phyloP scores from a whole-genome alignment of 2,888 invertebrate genomes.

The Cephus rjabovi region DNA sequence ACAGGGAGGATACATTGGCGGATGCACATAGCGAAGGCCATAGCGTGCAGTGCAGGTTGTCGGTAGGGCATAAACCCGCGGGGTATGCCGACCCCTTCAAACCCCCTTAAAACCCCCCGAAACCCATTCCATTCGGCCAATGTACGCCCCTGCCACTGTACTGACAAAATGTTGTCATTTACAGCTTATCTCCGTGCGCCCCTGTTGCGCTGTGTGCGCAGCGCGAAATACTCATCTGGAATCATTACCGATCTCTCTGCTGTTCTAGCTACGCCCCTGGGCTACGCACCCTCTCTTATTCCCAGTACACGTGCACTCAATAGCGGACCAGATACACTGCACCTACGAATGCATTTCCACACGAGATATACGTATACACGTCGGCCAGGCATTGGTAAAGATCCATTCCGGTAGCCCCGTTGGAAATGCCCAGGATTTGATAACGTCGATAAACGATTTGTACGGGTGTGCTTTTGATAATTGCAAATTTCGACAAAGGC shows the following conservation, averaged over 20 bases:
- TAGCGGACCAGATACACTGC: background rate
- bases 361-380: background rate
- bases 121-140: background rate
- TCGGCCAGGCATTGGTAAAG: background rate
- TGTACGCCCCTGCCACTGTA: background rate
- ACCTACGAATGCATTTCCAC: background rate
- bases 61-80: constrained; percentile 25
- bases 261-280: background rate
- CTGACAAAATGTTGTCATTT: background rate
- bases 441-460: background rate
- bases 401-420: background rate
- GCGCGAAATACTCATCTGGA: constrained; percentile 24
- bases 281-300: background rate
- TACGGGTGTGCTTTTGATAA: background rate
- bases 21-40: background rate
- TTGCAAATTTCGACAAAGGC: background rate
- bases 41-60: background rate
- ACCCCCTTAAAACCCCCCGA: constrained; percentile 19
- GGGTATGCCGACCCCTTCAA: constrained; percentile 19
- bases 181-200: constrained; percentile 39
- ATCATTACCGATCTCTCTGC: constrained; percentile 19
- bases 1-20: constrained; percentile 35
- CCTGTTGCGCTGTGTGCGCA: constrained; percentile 15
- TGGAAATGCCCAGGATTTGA: background rate
- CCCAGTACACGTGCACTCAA: background rate